phyloP scores from a whole-genome alignment of 2,888 invertebrate genomes.

The Caenorhabditis sp. region DNA sequence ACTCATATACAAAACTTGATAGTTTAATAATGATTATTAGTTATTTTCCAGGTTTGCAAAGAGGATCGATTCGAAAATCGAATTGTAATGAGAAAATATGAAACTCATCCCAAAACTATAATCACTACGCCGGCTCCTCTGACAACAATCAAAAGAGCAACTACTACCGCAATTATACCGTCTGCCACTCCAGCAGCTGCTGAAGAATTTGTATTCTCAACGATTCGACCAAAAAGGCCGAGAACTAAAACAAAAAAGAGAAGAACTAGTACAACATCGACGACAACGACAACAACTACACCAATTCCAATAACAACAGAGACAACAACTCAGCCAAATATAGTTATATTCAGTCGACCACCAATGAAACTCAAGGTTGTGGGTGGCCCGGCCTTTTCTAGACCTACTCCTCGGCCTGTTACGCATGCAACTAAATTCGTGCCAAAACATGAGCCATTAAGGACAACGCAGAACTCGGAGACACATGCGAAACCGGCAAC shows the following conservation, averaged over 20 bases:
- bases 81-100: slow-evolving; percentile 28
- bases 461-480: slow-evolving; percentile 10
- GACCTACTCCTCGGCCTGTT: slow-evolving; percentile 26
- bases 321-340: slow-evolving; percentile 3
- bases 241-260: slow-evolving; percentile 19
- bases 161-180: slow-evolving; percentile 1
- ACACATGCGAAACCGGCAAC: slow-evolving; percentile 26
- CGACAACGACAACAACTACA: not conserved
- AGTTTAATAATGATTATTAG: no score
- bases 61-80: slow-evolving; percentile 5
- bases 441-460: not conserved
- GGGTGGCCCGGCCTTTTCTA: slow-evolving; percentile 14
- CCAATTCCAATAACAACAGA: not conserved
- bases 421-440: slow-evolving; percentile 33
- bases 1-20: no score
- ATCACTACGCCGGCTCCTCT: slow-evolving; percentile 39
- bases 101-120: slow-evolving; percentile 15
- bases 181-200: slow-evolving; percentile 11
- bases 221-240: slow-evolving; percentile 43
- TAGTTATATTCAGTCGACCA: not conserved
- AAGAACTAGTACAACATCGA: slow-evolving; percentile 3
- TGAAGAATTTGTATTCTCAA: slow-evolving; percentile 53
- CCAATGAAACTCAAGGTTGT: not conserved
- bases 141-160: slow-evolving; percentile 4
- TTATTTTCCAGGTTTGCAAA: slow-evolving; percentile 16